Evolutionary conservation across 2,113 vertebrate species (phyloP), one percentile per base, ranked within the genome.

Genomic region (Scytalopus superciliaris): DNA sequence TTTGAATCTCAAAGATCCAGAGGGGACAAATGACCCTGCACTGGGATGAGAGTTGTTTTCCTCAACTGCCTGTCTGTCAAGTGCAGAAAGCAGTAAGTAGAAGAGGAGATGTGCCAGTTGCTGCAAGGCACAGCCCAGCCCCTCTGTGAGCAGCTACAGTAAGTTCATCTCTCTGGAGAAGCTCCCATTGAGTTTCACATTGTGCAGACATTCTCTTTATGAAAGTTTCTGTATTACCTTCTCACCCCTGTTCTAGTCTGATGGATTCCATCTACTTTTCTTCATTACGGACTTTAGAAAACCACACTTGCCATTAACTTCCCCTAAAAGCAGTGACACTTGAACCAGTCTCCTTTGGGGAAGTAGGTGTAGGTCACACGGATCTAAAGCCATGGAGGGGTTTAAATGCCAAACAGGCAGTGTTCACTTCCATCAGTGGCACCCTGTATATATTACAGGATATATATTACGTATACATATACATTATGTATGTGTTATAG

Each of bases 121-220:
- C 55, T 56, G 33, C 35, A 37, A 84, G 42, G 33, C 73, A 55
- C 16, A n/a, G 3, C 28, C 22, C 62, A 57, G 15, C 15, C 37
- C 23, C 47, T 70, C 25, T 0, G 0, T 19, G 40, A 81, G 28
- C 67, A 44, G 6, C 10, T 35, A 44, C 31, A 60, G 17, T 21
- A 52, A 73, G 7, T 39, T 79, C 35, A 47, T 75, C 28, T 62
- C 23, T 70, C 47, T 59, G 19, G 59, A 82, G 64, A n/a, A 3
- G 0, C 35, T 84, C 45, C 44, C 81, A 19, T 24, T 50, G 44
- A 77, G 9, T 64, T 77, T 74, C 55, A 69, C 0, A 0, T 13
- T 67, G 14, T 70, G 31, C 23, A 84, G 47, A 18, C 3, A 10
- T 69, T 73, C 73, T 69, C 33, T 59, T 59, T 19, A 25, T 33